Evolutionary conservation across 2,888 invertebrate genomes (phyloP), one percentile per base, ranked within the genome.

Genomic region (Hyalella azteca): DNA sequence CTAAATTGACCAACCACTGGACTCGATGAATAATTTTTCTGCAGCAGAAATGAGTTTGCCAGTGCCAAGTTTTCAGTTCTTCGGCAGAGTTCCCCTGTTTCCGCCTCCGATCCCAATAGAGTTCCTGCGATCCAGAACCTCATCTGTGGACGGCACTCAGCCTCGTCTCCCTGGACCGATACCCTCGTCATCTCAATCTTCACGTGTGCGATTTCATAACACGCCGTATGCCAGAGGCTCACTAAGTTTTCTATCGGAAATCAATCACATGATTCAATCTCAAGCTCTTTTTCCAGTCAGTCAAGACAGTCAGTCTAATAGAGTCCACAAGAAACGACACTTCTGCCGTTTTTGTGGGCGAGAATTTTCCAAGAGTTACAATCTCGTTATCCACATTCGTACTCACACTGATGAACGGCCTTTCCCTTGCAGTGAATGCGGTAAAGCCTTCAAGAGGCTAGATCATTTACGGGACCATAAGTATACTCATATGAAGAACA

Each of bases 401-500:
- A 91, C 90, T 5, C 90, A 90, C 86, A 90, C 90, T 26, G 89
- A 90, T 86, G 90, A 91, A 85, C 86, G 90, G 76, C 90, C 90
- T 1, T 90, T 89, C 86, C 88, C 89, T 0, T 90, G 90, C 86
- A 90, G 90, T 81, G 87, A 90, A 75, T 90, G 90, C 85, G 87
- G 88, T 77, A 90, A 90, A 86, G 88, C 89, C 2, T 90, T 90
- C 87, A 86, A 90, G 36, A 86, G 90, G 81, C 90, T 90, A 86
- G 90, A 90, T 85, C 87, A 87, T 81, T 85, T 87, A 39, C 83
- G 87, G 36, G 87, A 87, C 84, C 87, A 87, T 83, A 85, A 86
- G 90, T 98, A 96, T 88, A 98, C 97, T 86, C 97, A 98, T 89
- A 95, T 95, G 83, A 97, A 97, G 89, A 97, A 97, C 88, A 98